phyloP scores from a whole-genome alignment of 2,888 invertebrate genomes.

The Slavum lentiscoides region DNA sequence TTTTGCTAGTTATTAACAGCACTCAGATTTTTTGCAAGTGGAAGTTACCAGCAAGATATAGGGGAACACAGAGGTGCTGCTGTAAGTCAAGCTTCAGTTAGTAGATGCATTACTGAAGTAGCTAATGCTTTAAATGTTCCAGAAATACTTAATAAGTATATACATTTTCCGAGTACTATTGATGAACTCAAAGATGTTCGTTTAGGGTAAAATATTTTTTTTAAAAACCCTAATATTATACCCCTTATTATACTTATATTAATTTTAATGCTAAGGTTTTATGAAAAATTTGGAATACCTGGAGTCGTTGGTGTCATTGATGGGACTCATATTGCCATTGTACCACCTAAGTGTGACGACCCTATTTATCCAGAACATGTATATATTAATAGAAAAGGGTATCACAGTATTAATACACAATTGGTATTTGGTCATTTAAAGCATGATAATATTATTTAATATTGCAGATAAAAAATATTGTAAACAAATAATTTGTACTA shows the following conservation, averaged over 20 bases:
- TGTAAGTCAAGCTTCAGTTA: background rate
- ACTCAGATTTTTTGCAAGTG: background rate
- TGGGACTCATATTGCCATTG: slow-evolving; percentile 8
- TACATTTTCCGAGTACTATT: background rate
- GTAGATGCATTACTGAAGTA: background rate
- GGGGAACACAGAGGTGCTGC: background rate
- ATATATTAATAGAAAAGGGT: slow-evolving; percentile 10
- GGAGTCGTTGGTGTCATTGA: slow-evolving; percentile 2
- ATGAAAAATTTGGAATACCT: background rate
- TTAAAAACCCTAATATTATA: background rate
- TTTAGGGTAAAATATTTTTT: background rate
- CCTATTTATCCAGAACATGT: slow-evolving; percentile 8
- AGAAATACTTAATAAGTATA: background rate
- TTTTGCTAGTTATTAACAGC: too few relatives aligned
- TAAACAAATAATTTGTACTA: background rate
- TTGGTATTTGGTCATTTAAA: background rate
- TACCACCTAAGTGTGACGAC: background rate
- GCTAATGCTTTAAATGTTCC: background rate
- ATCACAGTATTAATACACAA: slow-evolving; percentile 10
- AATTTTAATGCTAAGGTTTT: background rate
- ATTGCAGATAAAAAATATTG: background rate
- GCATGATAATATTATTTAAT: background rate
- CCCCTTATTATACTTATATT: background rate
- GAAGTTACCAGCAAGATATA: slow-evolving; percentile 8
- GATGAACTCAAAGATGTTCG: background rate